These are phyloP conservation scores for Lithophane semibrunnea DNA, from an alignment of 2,888 invertebrate species.

Conservation along the genomic window DNA sequence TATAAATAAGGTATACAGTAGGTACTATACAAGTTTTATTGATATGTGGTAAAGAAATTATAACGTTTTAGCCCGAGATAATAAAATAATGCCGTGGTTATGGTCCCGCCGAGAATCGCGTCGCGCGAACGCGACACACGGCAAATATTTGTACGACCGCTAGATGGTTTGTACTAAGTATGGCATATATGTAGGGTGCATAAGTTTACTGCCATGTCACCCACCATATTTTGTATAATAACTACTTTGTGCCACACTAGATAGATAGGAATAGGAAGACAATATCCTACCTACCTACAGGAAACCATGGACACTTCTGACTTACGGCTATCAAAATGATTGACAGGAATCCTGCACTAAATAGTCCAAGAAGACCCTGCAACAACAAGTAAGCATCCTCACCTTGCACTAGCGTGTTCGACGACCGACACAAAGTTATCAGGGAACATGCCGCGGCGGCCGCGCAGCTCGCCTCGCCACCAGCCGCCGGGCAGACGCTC, in stretches of 20 bases:
- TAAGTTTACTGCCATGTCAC: neutral
- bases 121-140: neutral
- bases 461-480: constrained; percentile 96
- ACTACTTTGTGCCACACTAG: neutral
- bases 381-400: constrained; percentile 34
- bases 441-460: constrained; percentile 97
- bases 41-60: too few species aligned
- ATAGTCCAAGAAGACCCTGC: neutral
- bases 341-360: neutral
- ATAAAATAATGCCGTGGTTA: constrained; percentile 25
- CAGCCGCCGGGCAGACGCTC: constrained; percentile 95
- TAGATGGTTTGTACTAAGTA: constrained; percentile 1
- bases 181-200: neutral
- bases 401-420: constrained; percentile 86
- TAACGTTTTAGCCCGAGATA: neutral
- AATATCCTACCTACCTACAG: neutral
- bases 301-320: neutral
- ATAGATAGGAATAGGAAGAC: neutral
- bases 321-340: neutral
- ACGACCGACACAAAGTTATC: constrained; percentile 96
- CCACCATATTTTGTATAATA: neutral
- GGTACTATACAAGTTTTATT: neutral
- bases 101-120: neutral
- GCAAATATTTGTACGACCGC: constrained; percentile 23
- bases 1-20: neutral